Base-by-base conservation (phyloP, 1,140 invertebrate species). In the Drosophila teissieri region DNA sequence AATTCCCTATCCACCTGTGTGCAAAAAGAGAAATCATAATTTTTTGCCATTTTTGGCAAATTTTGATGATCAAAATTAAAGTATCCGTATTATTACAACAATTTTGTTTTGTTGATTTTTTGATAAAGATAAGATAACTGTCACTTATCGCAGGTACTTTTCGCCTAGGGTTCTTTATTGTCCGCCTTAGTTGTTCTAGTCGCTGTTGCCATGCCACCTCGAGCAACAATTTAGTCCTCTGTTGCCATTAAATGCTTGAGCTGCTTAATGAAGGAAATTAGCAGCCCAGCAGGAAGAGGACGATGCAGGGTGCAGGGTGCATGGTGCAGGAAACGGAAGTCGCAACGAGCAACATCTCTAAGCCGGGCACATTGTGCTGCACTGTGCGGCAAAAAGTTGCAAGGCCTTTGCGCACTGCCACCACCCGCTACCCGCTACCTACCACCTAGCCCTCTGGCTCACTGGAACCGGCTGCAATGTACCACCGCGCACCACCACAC, bases 191-290 rank as follows among this genome's bases (percentile, higher is more conserved):
- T 37, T 42, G 19, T 46, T 62, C 45, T 42, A 24, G 39, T 36
- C 45, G 40, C 49, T 44, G 65, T 58, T 72, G 69, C 55, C 69
- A 61, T 46, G 46, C 44, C 64, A 69, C 69, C 63, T 62, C 60
- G 70, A 34, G 76, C 80, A 79, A 80, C 80, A 84, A 84, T 77
- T 84, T 77, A 73, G 73, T 84, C 77, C 57, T 79, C 65, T 72
- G 76, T 84, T 76, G 62, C 67, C 68, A 68, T 84, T 77, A 85
- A 84, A 84, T 85, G 81, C 77, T 73, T 73, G 54, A 84, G 77
- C 81, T 79, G 77, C 75, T 84, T 84, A 85, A 84, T 84, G 81
- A 85, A 84, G 53, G 68, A 85, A 84, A 84, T 84, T 84, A 84
- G 81, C 81, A 85, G 44, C 54, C 73, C 57, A 80, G 44, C 67